Percentiles rank a stretch among this genome's conserved stretches.
Evolutionary conservation across 2,113 vertebrate genomes (phyloP).

Genomic region (Taxidea taxus): DNA sequence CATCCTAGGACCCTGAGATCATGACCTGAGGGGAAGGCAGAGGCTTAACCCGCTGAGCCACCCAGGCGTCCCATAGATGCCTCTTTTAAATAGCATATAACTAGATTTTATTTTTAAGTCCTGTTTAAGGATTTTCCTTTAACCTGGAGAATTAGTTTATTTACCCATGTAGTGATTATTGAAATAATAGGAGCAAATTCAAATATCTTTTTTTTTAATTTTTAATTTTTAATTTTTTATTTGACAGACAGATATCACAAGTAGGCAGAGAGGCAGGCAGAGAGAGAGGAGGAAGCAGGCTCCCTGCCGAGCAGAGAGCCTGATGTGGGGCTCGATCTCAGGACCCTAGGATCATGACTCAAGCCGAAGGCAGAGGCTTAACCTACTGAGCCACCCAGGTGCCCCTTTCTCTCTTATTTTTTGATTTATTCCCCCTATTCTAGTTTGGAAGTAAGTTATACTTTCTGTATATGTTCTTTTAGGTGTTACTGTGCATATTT

Average conservation of each 20-base stretch:
- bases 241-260: too few relatives aligned
- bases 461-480: not conserved
- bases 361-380: too few relatives aligned
- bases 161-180: conserved; percentile 1
- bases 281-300: too few relatives aligned
- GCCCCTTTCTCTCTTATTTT: not conserved
- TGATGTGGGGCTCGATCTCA: too few relatives aligned
- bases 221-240: too few relatives aligned
- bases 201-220: not conserved
- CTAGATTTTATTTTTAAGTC: conserved; percentile 23
- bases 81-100: not conserved
- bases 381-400: too few relatives aligned
- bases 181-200: not conserved
- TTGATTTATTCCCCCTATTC: not conserved
- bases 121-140: not conserved
- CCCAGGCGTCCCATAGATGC: not conserved
- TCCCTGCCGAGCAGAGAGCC: too few relatives aligned
- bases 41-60: too few relatives aligned
- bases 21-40: too few relatives aligned
- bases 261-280: too few relatives aligned
- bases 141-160: not conserved
- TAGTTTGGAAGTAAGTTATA: conserved; percentile 4
- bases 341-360: too few relatives aligned
- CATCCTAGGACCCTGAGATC: too few relatives aligned
- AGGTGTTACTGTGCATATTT: not conserved